phyloP scores from a whole-genome alignment of 2,888 invertebrate genomes.

The Cylindroiulus punctatus region DNA sequence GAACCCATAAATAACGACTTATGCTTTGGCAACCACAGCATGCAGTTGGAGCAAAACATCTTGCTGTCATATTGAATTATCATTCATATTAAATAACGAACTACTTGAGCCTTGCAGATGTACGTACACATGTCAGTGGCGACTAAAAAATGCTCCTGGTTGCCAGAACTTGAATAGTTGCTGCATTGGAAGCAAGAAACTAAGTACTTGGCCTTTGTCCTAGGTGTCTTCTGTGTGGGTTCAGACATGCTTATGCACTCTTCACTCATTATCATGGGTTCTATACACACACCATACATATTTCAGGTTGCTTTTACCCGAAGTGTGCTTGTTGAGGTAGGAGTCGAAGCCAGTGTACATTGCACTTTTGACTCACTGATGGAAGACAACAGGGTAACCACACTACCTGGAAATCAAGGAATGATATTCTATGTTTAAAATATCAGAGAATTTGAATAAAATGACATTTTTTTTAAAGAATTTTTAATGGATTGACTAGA shows the following conservation, averaged over 20 bases:
- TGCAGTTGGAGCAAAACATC: not conserved
- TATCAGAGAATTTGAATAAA: too few species aligned
- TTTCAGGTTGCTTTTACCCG: not conserved
- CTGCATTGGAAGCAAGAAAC: not conserved
- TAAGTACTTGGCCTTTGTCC: conserved; percentile 29
- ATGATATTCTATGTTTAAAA: too few species aligned
- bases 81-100: not conserved
- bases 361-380: conserved; percentile 6
- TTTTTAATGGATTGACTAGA: too few species aligned
- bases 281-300: not conserved
- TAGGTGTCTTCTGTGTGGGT: conserved; percentile 1
- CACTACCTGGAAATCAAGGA: too few species aligned
- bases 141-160: not conserved
- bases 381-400: too few species aligned
- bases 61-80: not conserved
- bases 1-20: too few species aligned
- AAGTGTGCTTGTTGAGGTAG: not conserved
- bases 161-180: not conserved
- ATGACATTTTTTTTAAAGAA: too few species aligned
- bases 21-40: not conserved
- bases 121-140: not conserved
- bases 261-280: not conserved
- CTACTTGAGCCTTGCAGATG: not conserved
- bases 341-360: not conserved
- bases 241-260: not conserved